phyloP scores from a whole-genome alignment of 2,113 vertebrate genomes.

The Columba janthina region DNA sequence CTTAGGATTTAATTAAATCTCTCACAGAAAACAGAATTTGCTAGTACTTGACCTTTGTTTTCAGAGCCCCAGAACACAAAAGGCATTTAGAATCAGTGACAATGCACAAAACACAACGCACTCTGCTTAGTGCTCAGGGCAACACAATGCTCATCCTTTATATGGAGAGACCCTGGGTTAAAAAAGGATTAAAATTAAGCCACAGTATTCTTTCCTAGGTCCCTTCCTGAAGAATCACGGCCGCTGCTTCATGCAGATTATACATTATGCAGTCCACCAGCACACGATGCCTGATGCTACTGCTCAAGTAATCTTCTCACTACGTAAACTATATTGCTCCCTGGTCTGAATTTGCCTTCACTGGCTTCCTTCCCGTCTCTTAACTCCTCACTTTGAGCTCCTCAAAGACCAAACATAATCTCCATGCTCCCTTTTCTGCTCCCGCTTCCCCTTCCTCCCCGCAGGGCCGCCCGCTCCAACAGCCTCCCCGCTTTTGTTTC shows the following conservation, averaged over 20 bases:
- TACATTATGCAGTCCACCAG: neutral
- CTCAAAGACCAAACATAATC: conserved; percentile 14
- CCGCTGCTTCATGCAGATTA: neutral
- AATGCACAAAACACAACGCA: conserved; percentile 27
- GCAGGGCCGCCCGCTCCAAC: neutral
- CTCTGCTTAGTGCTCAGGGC: neutral
- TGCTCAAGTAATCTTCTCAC: neutral
- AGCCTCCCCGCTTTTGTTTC: neutral
- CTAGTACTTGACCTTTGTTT: conserved; percentile 65
- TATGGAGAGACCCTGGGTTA: neutral
- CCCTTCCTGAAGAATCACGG: neutral
- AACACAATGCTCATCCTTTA: conserved; percentile 19
- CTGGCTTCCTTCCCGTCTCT: conserved; percentile 36
- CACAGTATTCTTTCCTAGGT: neutral
- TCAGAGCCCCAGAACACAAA: conserved; percentile 48
- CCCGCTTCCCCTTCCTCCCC: conserved; percentile 21
- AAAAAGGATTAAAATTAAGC: conserved; percentile 35
- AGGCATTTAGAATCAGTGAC: conserved; percentile 65
- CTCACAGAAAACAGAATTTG: conserved; percentile 63
- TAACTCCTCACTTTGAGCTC: neutral
- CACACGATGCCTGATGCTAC: neutral
- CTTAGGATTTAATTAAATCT: conserved; percentile 60
- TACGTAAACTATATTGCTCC: neutral
- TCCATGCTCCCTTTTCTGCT: neutral
- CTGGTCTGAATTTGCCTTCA: neutral